Percentiles rank a stretch among this genome's conserved stretches.
phyloP scores from a whole-genome alignment of 2,113 vertebrate genomes.

The Thunnus maccoyii region DNA sequence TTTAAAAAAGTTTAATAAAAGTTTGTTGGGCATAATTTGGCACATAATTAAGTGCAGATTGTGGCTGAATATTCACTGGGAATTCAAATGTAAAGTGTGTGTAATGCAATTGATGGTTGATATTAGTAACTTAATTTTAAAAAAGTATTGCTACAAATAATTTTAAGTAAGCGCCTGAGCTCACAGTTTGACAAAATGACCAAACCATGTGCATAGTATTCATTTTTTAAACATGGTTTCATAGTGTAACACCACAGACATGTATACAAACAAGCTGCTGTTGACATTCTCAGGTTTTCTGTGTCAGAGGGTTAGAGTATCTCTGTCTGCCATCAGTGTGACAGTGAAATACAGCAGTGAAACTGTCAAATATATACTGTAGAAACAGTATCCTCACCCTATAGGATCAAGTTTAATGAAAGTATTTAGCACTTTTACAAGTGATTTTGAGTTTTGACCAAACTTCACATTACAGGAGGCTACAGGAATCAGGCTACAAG shows the following conservation, averaged over 20 bases:
- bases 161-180: too few species aligned
- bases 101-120: too few species aligned
- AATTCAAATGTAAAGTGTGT: too few species aligned
- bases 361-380: background rate
- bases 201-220: background rate
- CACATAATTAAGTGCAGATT: too few species aligned
- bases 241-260: background rate
- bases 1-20: too few species aligned
- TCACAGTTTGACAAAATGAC: background rate
- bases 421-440: background rate
- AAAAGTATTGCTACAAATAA: too few species aligned
- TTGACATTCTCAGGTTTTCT: slow-evolving; percentile 49
- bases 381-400: background rate
- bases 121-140: too few species aligned
- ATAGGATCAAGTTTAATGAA: background rate
- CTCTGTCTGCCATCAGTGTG: slow-evolving; percentile 6
- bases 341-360: background rate
- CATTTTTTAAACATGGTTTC: background rate
- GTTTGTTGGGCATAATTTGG: too few species aligned
- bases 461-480: background rate
- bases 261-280: slow-evolving; percentile 20
- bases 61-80: too few species aligned
- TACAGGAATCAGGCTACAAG: background rate
- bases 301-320: slow-evolving; percentile 36
- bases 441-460: background rate